Percentiles rank a stretch among this genome's conserved stretches.
Conservation (phyloP, 2,888 invertebrate species). For the Gari tellinella region DNA sequence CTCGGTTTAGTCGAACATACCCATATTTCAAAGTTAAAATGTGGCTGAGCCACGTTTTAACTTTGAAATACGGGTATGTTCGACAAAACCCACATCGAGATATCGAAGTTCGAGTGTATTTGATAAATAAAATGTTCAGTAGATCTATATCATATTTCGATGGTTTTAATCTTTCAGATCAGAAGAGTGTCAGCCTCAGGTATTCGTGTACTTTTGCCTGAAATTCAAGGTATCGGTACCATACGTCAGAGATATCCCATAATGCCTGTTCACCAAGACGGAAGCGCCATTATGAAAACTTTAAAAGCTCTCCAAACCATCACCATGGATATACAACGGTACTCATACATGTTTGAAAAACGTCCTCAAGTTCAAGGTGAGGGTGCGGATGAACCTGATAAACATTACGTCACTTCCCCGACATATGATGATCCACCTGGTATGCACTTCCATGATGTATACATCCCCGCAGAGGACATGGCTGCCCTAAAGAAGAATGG, state of each 20-base stretch:
- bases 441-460: constrained; percentile 54
- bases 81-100: too few species aligned
- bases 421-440: constrained; percentile 52
- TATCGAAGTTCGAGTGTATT: too few species aligned
- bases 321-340: too few species aligned
- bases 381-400: constrained; percentile 22
- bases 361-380: constrained; percentile 32
- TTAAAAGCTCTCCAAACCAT: constrained; percentile 65
- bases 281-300: constrained; percentile 70
- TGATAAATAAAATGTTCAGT: too few species aligned
- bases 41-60: too few species aligned
- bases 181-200: constrained; percentile 61
- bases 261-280: constrained; percentile 70
- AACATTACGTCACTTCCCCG: constrained; percentile 44
- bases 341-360: constrained; percentile 37
- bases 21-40: too few species aligned
- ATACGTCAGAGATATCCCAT: constrained; percentile 74
- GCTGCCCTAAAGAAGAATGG: constrained; percentile 22
- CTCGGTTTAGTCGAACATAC: too few species aligned
- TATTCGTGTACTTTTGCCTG: constrained; percentile 55
- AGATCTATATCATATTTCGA: too few species aligned
- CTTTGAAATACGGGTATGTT: too few species aligned
- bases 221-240: constrained; percentile 70
- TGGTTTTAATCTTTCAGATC: constrained; percentile 32
- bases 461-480: constrained; percentile 53